Percentiles rank a stretch among this genome's conserved stretches.
phyloP scores from a whole-genome alignment of 1,140 invertebrate species.

The Brachionus rotundiformis region DNA sequence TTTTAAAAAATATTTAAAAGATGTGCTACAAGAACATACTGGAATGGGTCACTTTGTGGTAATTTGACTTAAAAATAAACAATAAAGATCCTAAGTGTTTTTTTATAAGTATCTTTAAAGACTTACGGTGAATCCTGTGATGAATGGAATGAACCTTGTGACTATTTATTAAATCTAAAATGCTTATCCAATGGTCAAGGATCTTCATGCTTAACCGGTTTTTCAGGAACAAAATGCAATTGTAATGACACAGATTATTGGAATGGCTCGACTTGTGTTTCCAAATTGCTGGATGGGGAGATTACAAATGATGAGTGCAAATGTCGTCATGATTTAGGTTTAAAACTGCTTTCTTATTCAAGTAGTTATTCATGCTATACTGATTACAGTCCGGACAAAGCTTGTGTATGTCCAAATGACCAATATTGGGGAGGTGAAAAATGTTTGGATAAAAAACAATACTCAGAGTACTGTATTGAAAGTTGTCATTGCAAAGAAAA shows the following conservation, averaged over 20 bases:
- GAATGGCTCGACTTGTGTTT: not conserved
- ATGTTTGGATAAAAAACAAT: not conserved
- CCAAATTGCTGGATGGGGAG: not conserved
- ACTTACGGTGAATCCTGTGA: not conserved
- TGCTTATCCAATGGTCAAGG: not conserved
- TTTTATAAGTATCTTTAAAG: not conserved
- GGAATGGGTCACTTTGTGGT: not conserved
- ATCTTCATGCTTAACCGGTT: not conserved
- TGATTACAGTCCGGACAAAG: not conserved
- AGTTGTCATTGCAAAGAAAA: conserved; percentile 1
- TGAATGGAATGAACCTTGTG: conserved; percentile 16
- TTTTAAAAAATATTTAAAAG: not conserved
- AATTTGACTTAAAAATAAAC: not conserved
- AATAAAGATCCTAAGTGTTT: not conserved
- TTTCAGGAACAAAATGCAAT: not conserved
- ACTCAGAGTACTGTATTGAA: not conserved
- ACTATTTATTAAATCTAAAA: not conserved
- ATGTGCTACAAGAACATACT: not conserved
- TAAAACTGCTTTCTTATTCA: not conserved
- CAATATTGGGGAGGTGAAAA: not conserved
- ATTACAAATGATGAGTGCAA: not conserved
- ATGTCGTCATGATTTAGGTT: conserved; percentile 13
- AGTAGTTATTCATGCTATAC: not conserved
- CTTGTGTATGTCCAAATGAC: not conserved
- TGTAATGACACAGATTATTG: not conserved